Evolutionary conservation across 2,113 vertebrate species (phyloP).

Genomic region (Zosterops hypoxanthus): DNA sequence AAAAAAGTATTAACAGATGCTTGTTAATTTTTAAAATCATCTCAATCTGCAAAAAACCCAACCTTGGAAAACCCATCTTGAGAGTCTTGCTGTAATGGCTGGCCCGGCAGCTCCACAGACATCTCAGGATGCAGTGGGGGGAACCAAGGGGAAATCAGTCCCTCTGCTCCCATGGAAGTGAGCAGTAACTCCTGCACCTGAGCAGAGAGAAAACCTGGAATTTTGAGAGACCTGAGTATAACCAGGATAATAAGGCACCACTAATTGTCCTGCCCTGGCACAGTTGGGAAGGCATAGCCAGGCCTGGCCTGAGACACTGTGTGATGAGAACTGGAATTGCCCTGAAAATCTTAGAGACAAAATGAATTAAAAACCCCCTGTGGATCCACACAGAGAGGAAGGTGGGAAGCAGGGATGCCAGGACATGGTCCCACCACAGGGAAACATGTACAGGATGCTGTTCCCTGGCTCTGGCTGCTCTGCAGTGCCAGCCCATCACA

Average conservation of each 20-base stretch:
- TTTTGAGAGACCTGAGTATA: not conserved
- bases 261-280: not conserved
- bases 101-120: accelerated
- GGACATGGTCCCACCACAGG: not conserved
- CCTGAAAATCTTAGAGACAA: not conserved
- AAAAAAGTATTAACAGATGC: not conserved
- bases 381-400: not conserved
- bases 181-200: not conserved
- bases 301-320: accelerated
- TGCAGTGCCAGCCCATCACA: not conserved
- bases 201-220: not conserved
- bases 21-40: slow-evolving; percentile 35
- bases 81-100: not conserved
- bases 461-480: not conserved
- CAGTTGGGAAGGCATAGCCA: accelerated
- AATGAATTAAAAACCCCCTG: not conserved
- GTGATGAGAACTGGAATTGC: not conserved
- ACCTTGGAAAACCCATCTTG: not conserved
- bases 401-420: not conserved
- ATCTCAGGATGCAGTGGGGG: accelerated
- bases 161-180: not conserved
- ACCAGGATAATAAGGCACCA: not conserved
- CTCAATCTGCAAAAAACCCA: not conserved
- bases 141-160: not conserved
- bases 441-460: not conserved